Percentiles rank a stretch among this genome's conserved stretches.
Conservation (phyloP, 2,888 invertebrate species). For the Drosophila stalkeri region DNA sequence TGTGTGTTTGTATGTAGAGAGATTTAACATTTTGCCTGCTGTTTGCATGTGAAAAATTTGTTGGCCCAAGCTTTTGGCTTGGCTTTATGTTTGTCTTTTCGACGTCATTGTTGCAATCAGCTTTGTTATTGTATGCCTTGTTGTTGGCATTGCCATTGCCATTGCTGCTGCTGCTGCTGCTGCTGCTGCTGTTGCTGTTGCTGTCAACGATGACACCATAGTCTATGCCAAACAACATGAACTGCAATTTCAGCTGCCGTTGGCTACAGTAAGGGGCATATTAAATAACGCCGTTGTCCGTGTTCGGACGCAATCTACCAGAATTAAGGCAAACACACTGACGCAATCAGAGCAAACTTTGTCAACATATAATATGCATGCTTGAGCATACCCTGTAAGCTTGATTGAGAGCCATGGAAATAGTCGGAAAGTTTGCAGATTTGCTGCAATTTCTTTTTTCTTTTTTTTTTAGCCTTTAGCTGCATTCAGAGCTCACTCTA, state of each 20-base stretch:
- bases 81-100: constrained; percentile 35
- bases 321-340: constrained; percentile 35
- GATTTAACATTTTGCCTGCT: constrained; percentile 14
- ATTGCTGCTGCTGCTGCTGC: constrained; percentile 5
- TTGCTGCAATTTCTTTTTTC: no score
- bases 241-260: constrained; percentile 24
- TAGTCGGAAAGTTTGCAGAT: no score
- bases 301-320: constrained; percentile 53
- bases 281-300: constrained; percentile 48
- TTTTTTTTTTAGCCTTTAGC: no score
- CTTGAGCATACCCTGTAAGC: constrained; percentile 5
- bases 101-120: constrained; percentile 52
- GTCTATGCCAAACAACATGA: constrained; percentile 45
- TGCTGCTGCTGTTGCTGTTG: constrained; percentile 19
- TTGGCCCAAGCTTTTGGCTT: constrained; percentile 42
- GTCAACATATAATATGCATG: background rate
- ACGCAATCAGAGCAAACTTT: constrained; percentile 3
- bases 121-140: constrained; percentile 37
- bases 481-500: no score
- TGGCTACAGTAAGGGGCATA: constrained; percentile 37
- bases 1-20: background rate
- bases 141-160: constrained; percentile 10
- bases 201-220: constrained; percentile 47
- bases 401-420: no score
- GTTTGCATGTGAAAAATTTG: constrained; percentile 40